A percentile compares a stretch with the other conserved stretches of the same genome.
These are phyloP conservation scores for Heliconius hermathena DNA, from an alignment of 1,140 invertebrate genomes.

Conservation along the genomic window DNA sequence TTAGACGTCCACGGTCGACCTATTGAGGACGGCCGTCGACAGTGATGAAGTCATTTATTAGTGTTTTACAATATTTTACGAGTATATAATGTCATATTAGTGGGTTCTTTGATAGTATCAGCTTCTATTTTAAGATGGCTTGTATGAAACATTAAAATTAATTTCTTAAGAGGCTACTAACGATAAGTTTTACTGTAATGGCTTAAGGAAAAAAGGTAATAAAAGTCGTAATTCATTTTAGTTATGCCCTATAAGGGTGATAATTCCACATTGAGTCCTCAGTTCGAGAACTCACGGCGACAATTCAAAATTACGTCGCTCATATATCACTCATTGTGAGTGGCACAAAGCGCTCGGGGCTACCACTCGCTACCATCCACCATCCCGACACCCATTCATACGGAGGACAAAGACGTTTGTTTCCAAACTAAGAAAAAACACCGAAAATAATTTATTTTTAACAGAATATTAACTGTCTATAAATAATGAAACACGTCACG, in stretches of 20 bases:
- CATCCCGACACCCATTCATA: slow-evolving; percentile 66
- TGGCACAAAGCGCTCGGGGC: slow-evolving; percentile 68
- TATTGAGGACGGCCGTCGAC: slow-evolving; percentile 47
- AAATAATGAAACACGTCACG: slow-evolving; percentile 57
- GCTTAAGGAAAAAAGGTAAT: slow-evolving; percentile 53
- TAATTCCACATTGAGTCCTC: slow-evolving; percentile 73
- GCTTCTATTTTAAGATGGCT: slow-evolving; percentile 14
- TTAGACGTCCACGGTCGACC: slow-evolving; percentile 51
- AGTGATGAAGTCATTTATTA: slow-evolving; percentile 68
- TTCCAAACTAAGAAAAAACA: slow-evolving; percentile 72
- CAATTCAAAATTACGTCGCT: slow-evolving; percentile 76
- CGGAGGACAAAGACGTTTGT: slow-evolving; percentile 75
- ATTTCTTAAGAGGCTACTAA: slow-evolving; percentile 12
- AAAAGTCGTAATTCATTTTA: slow-evolving; percentile 79
- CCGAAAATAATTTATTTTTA: slow-evolving; percentile 68
- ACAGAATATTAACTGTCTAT: slow-evolving; percentile 51
- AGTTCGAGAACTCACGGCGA: slow-evolving; percentile 58
- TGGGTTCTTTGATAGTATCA: slow-evolving; percentile 22
- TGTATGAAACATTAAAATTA: slow-evolving; percentile 16
- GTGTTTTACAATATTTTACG: slow-evolving; percentile 64
- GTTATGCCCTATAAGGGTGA: slow-evolving; percentile 77
- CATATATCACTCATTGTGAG: slow-evolving; percentile 80
- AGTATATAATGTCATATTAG: slow-evolving; percentile 46
- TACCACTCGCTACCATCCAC: slow-evolving; percentile 70
- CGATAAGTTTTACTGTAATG: slow-evolving; percentile 53